phyloP scores from a whole-genome alignment of 1,140 invertebrate species.

The Aricia agestis region DNA sequence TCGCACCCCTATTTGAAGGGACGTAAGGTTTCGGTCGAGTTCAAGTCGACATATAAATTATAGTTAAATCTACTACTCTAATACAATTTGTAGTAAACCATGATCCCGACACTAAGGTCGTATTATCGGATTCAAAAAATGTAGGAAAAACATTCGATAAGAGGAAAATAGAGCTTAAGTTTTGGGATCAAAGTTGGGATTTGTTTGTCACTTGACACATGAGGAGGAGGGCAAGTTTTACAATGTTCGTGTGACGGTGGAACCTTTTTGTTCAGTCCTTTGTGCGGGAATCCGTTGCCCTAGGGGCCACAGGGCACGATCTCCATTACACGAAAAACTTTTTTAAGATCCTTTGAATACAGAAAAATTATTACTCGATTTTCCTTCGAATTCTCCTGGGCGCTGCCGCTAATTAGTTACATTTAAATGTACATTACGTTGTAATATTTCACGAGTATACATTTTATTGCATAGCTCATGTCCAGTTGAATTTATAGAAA shows the following conservation, averaged over 20 bases:
- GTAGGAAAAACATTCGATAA: slow-evolving; percentile 45
- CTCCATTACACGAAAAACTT: slow-evolving; percentile 70
- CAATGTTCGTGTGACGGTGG: slow-evolving; percentile 71
- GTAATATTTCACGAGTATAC: background rate
- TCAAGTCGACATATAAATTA: slow-evolving; percentile 48
- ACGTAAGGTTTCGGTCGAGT: slow-evolving; percentile 20
- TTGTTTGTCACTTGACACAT: slow-evolving; percentile 43
- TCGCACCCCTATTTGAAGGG: too few species aligned
- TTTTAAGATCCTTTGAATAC: slow-evolving; percentile 39
- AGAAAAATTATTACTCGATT: slow-evolving; percentile 15
- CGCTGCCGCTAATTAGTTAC: background rate
- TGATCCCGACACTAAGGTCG: slow-evolving; percentile 70
- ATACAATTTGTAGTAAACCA: slow-evolving; percentile 75
- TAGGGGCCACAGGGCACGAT: slow-evolving; percentile 60
- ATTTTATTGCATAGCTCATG: background rate
- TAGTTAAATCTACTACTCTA: slow-evolving; percentile 72
- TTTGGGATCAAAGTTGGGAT: slow-evolving; percentile 44
- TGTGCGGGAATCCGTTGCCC: slow-evolving; percentile 67
- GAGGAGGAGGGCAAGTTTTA: slow-evolving; percentile 62
- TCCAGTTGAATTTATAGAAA: background rate
- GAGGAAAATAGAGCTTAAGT: slow-evolving; percentile 47
- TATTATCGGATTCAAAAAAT: slow-evolving; percentile 73
- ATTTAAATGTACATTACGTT: background rate
- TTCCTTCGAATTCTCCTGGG: background rate
- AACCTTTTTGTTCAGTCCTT: slow-evolving; percentile 73